Evolutionary conservation across 2,113 vertebrate species (phyloP), one percentile per base, ranked within the genome.

Genomic region (Podilymbus podiceps): DNA sequence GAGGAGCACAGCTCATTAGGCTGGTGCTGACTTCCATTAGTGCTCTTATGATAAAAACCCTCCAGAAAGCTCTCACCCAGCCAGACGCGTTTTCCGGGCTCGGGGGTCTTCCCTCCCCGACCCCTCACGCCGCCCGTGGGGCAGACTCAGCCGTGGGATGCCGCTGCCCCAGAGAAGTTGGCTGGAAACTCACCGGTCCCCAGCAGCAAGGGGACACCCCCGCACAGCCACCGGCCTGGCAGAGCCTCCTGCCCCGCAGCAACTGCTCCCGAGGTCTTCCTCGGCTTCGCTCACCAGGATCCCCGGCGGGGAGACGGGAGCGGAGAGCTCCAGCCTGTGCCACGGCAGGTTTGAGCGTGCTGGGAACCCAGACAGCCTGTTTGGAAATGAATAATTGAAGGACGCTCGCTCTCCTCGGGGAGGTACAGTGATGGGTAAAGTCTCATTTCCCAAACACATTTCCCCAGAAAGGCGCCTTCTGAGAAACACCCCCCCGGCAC

Each of bases 1-100:
- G 95, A 95, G 92, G 92, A 94, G 71, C 95, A 95, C 90, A 92
- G 97, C 96, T 97, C 94, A 85, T 93, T 81, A 97, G 94, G 96
- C 86, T 80, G 90, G 94, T 66, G 93, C 96, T 95, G 95, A 92
- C 90, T 94, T 93, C 96, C 88, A 95, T 96, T 90, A 90, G 90
- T 50, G 89, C 74, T 74, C 83, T 47, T 72, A 79, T 47, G 85
- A 93, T 76, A 94, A 94, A 92, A 92, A 88, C 89, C 62, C 77
- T 92, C 77, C 63, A 53, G 35, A 83, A 91, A 71, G 21, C 86
- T 85, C 86, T 67, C 7, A 7, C 72, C 50, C 53, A 28, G 89
- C 20, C 17, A 47, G 11, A 55, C 3, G 5, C 1, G 0, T 8
- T 67, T 27, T 2, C 85, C 76, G 25, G 55, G 89, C 66, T 40